Base-by-base conservation (phyloP, 1,140 invertebrate genomes). In the Tetramorium alpestre region DNA sequence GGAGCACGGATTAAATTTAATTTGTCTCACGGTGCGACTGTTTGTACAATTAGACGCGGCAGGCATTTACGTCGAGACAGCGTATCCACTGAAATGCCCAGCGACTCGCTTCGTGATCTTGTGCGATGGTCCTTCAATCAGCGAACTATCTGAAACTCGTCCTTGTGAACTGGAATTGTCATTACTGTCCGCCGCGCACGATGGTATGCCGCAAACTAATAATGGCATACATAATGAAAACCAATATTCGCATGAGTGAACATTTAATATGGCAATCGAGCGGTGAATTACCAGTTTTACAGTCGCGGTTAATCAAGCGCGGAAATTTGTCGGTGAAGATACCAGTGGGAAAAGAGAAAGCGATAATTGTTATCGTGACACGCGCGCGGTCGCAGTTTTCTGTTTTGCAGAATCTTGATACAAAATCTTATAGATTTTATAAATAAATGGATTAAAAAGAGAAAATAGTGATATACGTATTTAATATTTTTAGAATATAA, bases 161-260 rank as follows among this genome's bases (percentile, higher is more conserved):
- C 38, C 16, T 18, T 41, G 25, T 28, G 5, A 84, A 72, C n/a
- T 47, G 54, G 7, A 84, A 84, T 84, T 60, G 67, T 84, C 69
- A 58, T 84, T 73, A 60, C 67, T 16, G 25, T 47, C 38, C 41
- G 54, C 28, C 28, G 16, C 18, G 54, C 67, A 16, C 38, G 41
- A 81, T 44, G 67, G 54, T 44, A 72, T 54, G 65, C 69, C 80
- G 13, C 80, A 75, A 60, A 84, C 69, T 84, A 84, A 84, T 84
- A 84, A 84, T 84, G 28, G 80, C 3, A 41, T 75, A 84, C 69
- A 84, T 75, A 84, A 84, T 84, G 80, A 75, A 84, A 84, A 84
- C 69, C 80, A 62, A 75, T 62, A 84, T 60, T 75, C 69, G 54
- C 69, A 60, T 60, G 54, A 75, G 7, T 33, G 80, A 84, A n/a